Evolutionary conservation across 2,113 vertebrate species (phyloP).

Genomic region (Miniopterus natalensis): DNA sequence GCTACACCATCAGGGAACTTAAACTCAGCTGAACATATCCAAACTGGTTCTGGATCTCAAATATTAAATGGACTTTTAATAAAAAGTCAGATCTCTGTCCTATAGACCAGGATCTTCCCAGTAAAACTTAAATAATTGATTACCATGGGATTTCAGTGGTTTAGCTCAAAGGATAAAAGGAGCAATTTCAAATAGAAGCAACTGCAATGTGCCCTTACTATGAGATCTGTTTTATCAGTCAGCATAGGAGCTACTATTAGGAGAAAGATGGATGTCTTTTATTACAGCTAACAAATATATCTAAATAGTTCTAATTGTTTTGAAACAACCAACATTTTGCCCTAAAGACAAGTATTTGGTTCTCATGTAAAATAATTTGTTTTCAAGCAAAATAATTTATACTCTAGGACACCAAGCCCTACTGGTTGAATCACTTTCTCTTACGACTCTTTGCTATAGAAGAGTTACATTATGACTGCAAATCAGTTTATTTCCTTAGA

Average conservation of each 20-base stretch:
- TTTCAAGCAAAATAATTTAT: not conserved
- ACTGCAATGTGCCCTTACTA: not conserved
- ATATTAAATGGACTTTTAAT: not conserved
- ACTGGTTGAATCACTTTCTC: not conserved
- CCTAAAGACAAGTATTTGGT: not conserved
- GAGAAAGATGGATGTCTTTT: not conserved
- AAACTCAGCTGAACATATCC: not conserved
- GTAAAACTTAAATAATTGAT: not conserved
- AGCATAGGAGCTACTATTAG: not conserved
- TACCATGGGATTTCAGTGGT: not conserved
- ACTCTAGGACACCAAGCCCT: not conserved
- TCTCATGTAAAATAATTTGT: not conserved
- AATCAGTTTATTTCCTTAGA: not conserved
- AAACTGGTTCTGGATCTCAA: not conserved
- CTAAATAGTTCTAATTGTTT: not conserved
- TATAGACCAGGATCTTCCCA: not conserved
- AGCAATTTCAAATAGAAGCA: not conserved
- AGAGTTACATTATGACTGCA: not conserved
- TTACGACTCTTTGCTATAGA: not conserved
- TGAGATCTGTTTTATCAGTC: not conserved
- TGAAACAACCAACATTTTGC: not conserved
- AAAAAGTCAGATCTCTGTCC: not conserved
- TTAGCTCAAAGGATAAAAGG: not conserved
- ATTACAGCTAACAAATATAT: not conserved
- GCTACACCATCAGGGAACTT: not conserved